phyloP scores from a whole-genome alignment of 2,888 invertebrate genomes.

The Melanotus villosus region DNA sequence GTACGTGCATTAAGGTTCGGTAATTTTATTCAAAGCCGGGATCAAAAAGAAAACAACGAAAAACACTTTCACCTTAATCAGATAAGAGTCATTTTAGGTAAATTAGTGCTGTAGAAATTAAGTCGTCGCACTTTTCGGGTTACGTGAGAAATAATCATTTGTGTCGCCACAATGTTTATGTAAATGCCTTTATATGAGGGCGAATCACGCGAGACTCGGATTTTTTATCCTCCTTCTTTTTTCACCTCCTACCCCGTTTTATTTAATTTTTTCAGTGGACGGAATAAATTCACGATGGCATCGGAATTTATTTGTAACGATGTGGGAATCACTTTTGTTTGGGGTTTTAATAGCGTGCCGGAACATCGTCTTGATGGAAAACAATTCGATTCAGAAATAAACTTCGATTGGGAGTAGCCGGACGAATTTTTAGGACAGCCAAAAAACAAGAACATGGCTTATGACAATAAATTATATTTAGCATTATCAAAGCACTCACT shows the following conservation, averaged over 20 bases:
- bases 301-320: too few relatives aligned
- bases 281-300: not conserved
- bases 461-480: too few relatives aligned
- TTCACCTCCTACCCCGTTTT: too few relatives aligned
- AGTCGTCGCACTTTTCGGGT: slow-evolving; percentile 52
- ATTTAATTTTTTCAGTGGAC: too few relatives aligned
- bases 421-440: too few relatives aligned
- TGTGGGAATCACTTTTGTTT: too few relatives aligned
- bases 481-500: too few relatives aligned
- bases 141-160: slow-evolving; percentile 57
- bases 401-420: too few relatives aligned
- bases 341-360: too few relatives aligned
- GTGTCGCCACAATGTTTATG: slow-evolving; percentile 53
- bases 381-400: too few relatives aligned
- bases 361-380: too few relatives aligned
- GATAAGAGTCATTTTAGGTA: slow-evolving; percentile 52
- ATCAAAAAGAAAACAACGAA: slow-evolving; percentile 37
- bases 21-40: slow-evolving; percentile 20
- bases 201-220: slow-evolving; percentile 40
- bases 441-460: too few relatives aligned
- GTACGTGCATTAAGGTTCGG: not conserved
- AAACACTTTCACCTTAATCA: slow-evolving; percentile 49
- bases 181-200: slow-evolving; percentile 48
- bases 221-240: slow-evolving; percentile 17
- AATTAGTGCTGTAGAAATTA: slow-evolving; percentile 54